These are phyloP conservation scores for Heliangelus exortis DNA, from an alignment of 2,797 vertebrate species.

Conservation along the genomic window DNA sequence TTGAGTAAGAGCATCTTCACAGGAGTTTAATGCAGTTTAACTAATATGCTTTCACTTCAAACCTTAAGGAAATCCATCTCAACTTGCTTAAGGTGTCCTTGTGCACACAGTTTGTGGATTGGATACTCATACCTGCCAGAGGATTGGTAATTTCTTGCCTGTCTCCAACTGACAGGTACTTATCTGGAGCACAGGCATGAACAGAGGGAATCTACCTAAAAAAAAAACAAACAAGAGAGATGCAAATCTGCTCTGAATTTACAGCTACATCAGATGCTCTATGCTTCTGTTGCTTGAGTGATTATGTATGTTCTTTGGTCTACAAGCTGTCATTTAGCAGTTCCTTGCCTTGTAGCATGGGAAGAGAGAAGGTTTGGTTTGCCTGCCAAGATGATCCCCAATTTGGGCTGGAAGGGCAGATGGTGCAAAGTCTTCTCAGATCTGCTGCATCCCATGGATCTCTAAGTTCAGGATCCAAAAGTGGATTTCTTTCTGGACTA, in stretches of 20 bases:
- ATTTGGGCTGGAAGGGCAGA: not conserved
- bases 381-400: not conserved
- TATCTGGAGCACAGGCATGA: not conserved
- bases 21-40: constrained; percentile 23
- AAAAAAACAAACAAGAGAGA: not conserved
- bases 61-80: constrained; percentile 29
- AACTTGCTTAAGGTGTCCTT: constrained; percentile 11
- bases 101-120: not conserved
- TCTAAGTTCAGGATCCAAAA: not conserved
- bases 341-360: not conserved
- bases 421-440: not conserved
- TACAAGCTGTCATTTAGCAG: not conserved
- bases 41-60: constrained; percentile 36
- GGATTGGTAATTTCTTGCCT: not conserved
- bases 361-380: not conserved
- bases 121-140: not conserved
- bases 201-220: not conserved
- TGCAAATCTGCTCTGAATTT: not conserved
- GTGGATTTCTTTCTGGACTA: not conserved
- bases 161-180: not conserved
- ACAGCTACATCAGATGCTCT: not conserved
- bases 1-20: constrained; percentile 6
- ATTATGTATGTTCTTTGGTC: not conserved
- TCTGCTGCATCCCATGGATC: not conserved
- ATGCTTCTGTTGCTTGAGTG: not conserved